A percentile compares a stretch with the other conserved stretches of the same genome.
Evolutionary conservation across 1,140 invertebrate genomes (phyloP).

Genomic region (Dendroctonus ponderosae): DNA sequence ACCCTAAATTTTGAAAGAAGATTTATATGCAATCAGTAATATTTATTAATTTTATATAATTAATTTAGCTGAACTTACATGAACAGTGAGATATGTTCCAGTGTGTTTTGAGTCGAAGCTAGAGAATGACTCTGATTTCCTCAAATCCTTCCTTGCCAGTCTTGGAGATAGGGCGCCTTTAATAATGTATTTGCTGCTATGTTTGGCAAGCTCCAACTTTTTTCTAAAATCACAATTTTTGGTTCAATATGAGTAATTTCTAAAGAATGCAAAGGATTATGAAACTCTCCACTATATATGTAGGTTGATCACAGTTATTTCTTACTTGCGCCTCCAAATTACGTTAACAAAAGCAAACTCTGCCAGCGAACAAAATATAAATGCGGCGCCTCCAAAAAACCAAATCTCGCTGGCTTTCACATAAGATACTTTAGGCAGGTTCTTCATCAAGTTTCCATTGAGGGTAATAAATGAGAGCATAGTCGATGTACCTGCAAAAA

Average conservation of each 20-base stretch:
- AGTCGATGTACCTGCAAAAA: conserved; percentile 69
- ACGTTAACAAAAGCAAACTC: conserved; percentile 90
- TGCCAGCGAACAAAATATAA: conserved; percentile 81
- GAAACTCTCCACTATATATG: no score
- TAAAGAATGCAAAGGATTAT: no score
- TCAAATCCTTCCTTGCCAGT: conserved; percentile 66
- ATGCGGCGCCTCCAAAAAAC: conserved; percentile 80
- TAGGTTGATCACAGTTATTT: conserved; percentile 15
- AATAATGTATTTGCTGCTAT: conserved; percentile 78
- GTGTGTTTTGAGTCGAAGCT: conserved; percentile 60
- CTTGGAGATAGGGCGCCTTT: conserved; percentile 79
- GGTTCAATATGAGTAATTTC: no score
- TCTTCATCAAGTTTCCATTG: conserved; percentile 77
- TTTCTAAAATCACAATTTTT: conserved; percentile 57
- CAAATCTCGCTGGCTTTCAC: conserved; percentile 87
- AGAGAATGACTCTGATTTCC: conserved; percentile 59
- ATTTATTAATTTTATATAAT: no score
- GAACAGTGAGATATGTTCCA: conserved; percentile 67
- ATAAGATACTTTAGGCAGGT: conserved; percentile 83
- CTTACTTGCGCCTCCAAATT: conserved; percentile 79
- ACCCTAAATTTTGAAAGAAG: conserved; percentile 54
- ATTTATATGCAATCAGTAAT: background rate
- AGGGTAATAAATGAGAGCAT: conserved; percentile 85
- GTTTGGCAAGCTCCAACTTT: conserved; percentile 77
- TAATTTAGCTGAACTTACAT: no score